phyloP scores from a whole-genome alignment of 2,888 invertebrate genomes.

The Monoplex corrugatus region DNA sequence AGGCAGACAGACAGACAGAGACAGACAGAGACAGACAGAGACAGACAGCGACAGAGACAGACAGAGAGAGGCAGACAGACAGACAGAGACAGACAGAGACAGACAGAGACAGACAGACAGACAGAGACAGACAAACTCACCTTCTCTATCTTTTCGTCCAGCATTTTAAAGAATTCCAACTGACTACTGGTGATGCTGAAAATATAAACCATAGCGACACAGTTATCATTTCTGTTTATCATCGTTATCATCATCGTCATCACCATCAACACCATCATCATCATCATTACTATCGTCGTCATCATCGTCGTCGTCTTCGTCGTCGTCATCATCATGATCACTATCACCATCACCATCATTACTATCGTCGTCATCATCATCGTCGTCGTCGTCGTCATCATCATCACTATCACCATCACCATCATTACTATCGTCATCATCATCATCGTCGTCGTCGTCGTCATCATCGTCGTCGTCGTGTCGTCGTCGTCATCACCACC shows the following conservation, averaged over 20 bases:
- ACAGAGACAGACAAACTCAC: constrained; percentile 83
- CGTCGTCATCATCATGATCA: too few relatives aligned
- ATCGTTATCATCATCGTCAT: too few relatives aligned
- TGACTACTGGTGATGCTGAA: constrained; percentile 85
- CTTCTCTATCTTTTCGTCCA: constrained; percentile 95
- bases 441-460: background rate
- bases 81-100: background rate
- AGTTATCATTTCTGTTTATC: too few relatives aligned
- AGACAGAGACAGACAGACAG: background rate
- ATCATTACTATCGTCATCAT: constrained; percentile 33
- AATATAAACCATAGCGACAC: too few relatives aligned
- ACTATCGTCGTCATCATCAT: background rate
- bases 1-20: too few relatives aligned
- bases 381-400: background rate
- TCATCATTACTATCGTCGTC: too few relatives aligned
- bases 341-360: too few relatives aligned
- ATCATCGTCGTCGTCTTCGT: too few relatives aligned
- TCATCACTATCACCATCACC: constrained; percentile 15
- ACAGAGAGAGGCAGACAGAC: background rate
- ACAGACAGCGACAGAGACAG: background rate
- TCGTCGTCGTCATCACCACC: too few relatives aligned
- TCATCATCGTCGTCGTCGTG: too few relatives aligned
- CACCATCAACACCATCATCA: too few relatives aligned
- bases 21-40: too few relatives aligned
- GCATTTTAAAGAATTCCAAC: constrained; percentile 95